These are phyloP conservation scores for Perca schrenkii DNA, from an alignment of 2,113 vertebrate species.

Conservation along the genomic window DNA sequence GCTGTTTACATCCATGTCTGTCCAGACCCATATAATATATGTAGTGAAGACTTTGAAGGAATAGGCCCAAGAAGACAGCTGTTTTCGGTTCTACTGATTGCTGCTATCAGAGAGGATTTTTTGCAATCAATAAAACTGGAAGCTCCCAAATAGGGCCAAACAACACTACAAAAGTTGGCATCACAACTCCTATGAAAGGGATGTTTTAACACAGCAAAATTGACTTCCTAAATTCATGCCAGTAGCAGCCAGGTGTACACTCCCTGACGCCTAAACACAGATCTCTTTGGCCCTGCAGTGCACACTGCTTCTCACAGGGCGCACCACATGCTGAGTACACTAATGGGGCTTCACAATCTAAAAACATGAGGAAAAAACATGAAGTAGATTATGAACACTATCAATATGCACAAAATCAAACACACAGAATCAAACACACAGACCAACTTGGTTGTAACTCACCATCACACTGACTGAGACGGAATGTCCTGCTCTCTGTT, in stretches of 20 bases:
- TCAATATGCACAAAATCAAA: background rate
- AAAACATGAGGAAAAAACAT: conserved; percentile 4
- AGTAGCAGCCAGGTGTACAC: conserved; percentile 91
- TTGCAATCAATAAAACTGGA: conserved; percentile 40
- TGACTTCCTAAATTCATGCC: conserved; percentile 55
- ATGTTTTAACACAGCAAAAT: too few species aligned
- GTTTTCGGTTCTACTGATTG: too few species aligned
- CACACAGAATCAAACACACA: background rate
- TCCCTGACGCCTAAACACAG: conserved; percentile 76
- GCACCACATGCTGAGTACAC: conserved; percentile 84
- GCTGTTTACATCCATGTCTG: too few species aligned
- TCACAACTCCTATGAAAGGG: conserved; percentile 72
- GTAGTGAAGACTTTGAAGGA: too few species aligned
- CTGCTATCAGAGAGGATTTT: background rate
- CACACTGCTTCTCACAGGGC: conserved; percentile 88
- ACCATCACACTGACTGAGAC: conserved; percentile 81
- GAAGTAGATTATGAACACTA: background rate
- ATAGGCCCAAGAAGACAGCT: too few species aligned
- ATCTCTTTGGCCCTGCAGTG: conserved; percentile 67
- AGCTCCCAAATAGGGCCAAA: conserved; percentile 29
- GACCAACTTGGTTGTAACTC: conserved; percentile 20
- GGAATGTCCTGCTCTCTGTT: conserved; percentile 79
- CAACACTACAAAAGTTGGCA: conserved; percentile 36
- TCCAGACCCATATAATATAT: too few species aligned
- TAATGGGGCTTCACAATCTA: conserved; percentile 85